Evolutionary conservation across 2,888 invertebrate genomes (phyloP).

Genomic region (Archips xylosteana): DNA sequence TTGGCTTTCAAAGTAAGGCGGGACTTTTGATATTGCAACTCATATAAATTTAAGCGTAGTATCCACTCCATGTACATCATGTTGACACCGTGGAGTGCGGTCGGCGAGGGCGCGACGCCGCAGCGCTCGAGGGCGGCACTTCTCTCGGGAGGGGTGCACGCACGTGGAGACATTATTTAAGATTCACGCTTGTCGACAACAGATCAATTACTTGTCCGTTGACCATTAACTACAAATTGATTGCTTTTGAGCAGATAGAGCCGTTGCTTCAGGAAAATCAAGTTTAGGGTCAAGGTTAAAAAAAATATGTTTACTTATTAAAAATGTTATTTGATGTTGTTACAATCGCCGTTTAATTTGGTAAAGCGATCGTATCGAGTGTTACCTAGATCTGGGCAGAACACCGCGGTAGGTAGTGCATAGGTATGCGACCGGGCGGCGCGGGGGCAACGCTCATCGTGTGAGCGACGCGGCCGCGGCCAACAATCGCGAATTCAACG

Average conservation of each 20-base stretch:
- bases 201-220: conserved; percentile 28
- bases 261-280: neutral
- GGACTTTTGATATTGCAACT: conserved; percentile 21
- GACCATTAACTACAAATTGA: conserved; percentile 29
- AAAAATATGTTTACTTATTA: neutral
- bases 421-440: conserved; percentile 54
- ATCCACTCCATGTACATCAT: conserved; percentile 14
- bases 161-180: conserved; percentile 28
- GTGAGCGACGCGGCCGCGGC: conserved; percentile 77
- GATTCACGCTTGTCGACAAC: conserved; percentile 33
- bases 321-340: neutral
- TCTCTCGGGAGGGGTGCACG: conserved; percentile 33
- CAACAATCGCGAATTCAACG: conserved; percentile 81
- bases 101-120: conserved; percentile 46
- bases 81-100: conserved; percentile 41
- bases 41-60: conserved; percentile 3
- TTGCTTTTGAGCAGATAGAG: conserved; percentile 1
- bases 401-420: conserved; percentile 43
- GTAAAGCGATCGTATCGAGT: conserved; percentile 47
- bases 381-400: conserved; percentile 47
- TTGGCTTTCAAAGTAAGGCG: neutral
- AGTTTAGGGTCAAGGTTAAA: neutral
- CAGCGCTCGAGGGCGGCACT: conserved; percentile 29
- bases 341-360: neutral
- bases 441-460: conserved; percentile 83